Evolutionary conservation across 2,888 invertebrate genomes (phyloP).

Genomic region (Drosophila dives): DNA sequence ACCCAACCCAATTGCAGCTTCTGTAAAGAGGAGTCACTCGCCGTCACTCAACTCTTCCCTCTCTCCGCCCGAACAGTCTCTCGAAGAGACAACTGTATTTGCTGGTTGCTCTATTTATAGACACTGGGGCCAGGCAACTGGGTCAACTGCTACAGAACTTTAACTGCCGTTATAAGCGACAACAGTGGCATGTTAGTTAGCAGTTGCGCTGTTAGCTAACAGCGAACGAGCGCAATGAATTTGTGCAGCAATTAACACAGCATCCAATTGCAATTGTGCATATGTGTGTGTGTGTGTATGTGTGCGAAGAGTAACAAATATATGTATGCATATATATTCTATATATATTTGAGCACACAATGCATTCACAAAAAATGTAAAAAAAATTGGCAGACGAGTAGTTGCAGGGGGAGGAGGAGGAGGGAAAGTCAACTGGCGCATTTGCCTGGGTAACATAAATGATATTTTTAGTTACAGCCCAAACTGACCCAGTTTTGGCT

Average conservation of each 20-base stretch:
- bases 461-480: conserved; percentile 78
- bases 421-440: conserved; percentile 70
- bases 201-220: conserved; percentile 28
- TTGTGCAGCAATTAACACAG: conserved; percentile 58
- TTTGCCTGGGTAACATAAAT: conserved; percentile 73
- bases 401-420: not conserved
- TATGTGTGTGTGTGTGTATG: conserved; percentile 6
- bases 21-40: conserved; percentile 45
- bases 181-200: conserved; percentile 37
- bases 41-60: not conserved
- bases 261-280: conserved; percentile 37
- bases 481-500: conserved; percentile 76
- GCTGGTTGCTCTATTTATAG: conserved; percentile 66
- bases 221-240: conserved; percentile 25
- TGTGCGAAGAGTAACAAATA: conserved; percentile 35
- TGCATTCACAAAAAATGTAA: conserved; percentile 26
- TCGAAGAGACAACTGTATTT: conserved; percentile 29
- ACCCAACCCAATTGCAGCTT: conserved; percentile 21
- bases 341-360: conserved; percentile 30
- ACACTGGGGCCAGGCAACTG: conserved; percentile 53
- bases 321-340: conserved; percentile 22
- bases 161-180: conserved; percentile 42
- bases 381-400: conserved; percentile 24
- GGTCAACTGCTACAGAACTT: conserved; percentile 65
- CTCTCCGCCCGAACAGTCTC: not conserved